Evolutionary conservation across 2,797 vertebrate species (phyloP).

Genomic region (Synanceia verrucosa): DNA sequence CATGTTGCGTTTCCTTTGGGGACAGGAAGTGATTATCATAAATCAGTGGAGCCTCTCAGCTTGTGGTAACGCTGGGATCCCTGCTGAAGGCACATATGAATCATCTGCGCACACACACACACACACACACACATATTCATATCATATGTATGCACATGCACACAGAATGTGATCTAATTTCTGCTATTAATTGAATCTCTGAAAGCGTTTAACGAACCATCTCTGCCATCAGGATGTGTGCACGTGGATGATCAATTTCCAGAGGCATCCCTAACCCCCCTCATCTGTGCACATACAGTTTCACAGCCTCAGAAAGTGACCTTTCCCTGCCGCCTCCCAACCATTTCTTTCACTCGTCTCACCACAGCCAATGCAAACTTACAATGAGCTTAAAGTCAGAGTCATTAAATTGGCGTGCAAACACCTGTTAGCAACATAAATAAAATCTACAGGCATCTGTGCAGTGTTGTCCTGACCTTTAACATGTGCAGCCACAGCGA

Average conservation of each 20-base stretch:
- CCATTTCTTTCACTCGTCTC: neutral
- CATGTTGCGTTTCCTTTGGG: constrained; percentile 20
- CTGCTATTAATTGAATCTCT: constrained; percentile 60
- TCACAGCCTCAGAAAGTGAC: neutral
- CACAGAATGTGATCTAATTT: constrained; percentile 39
- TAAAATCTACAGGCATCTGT: neutral
- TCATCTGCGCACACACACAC: constrained; percentile 28
- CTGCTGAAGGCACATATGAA: constrained; percentile 53
- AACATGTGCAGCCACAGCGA: neutral
- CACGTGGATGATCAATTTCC: constrained; percentile 41
- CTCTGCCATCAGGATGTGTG: constrained; percentile 30
- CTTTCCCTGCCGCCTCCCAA: neutral
- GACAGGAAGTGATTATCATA: constrained; percentile 57
- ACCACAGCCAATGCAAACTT: neutral
- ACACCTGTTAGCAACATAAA: no score
- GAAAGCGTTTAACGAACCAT: constrained; percentile 55
- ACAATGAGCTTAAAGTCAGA: neutral
- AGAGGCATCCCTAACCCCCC: neutral
- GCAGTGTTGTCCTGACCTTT: constrained; percentile 16
- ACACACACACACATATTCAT: neutral
- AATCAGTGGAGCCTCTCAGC: constrained; percentile 43
- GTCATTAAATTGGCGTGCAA: neutral
- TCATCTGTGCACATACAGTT: neutral
- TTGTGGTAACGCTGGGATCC: constrained; percentile 21
- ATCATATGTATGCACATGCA: neutral